Base-by-base conservation (phyloP, 2,888 invertebrate species). In the Gastrophysa polygoni region DNA sequence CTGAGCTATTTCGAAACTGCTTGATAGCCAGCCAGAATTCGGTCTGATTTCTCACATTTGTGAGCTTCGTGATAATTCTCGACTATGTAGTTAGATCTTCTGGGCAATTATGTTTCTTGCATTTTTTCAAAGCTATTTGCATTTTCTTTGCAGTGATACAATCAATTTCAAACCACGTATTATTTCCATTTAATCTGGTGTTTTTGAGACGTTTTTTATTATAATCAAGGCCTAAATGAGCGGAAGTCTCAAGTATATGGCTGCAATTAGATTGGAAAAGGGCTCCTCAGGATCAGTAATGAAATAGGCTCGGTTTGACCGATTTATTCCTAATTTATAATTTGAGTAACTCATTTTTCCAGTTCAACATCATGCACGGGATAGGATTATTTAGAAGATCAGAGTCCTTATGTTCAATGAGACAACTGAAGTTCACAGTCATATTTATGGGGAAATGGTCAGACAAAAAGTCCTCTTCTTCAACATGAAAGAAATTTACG, bases 111-210 rank as follows among this genome's bases (percentile, higher is more conserved):
- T 48, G 48, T 21, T 48, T 48, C 48, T 21, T 48, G 24, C 48
- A 21, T 48, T 48, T n/a, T 48, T 48, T 48, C 24, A 21, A 48
- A 48, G 24, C 48, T 48, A 48, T 48, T 48, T 48, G 48, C 48
- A 48, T 48, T 46, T 47, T 47, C 24, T 47, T 47, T 20, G 47
- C 47, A 47, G 47, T 20, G 47, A 47, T 47, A 47, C 20, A 47
- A 24, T 20, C 47, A 47, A 47, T 20, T 11, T 47, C 21, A 47
- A 47, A 47, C 47, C 3, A 6, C 47, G 6, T 18, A 11, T 20
- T 10, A 3, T 5, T 47, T 32, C 32, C 32, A 32, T 32, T 32
- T 11, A 32, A 32, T 32, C 10, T 32, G 7, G 7, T 11, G 32
- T 32, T 32, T 32, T 32, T 32, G 11, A 8, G 32, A 8, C 10